Percentiles rank a stretch among this genome's conserved stretches.
These are phyloP conservation scores for Phrynosoma blainvillii DNA, from an alignment of 2,113 vertebrate genomes.

Conservation along the genomic window DNA sequence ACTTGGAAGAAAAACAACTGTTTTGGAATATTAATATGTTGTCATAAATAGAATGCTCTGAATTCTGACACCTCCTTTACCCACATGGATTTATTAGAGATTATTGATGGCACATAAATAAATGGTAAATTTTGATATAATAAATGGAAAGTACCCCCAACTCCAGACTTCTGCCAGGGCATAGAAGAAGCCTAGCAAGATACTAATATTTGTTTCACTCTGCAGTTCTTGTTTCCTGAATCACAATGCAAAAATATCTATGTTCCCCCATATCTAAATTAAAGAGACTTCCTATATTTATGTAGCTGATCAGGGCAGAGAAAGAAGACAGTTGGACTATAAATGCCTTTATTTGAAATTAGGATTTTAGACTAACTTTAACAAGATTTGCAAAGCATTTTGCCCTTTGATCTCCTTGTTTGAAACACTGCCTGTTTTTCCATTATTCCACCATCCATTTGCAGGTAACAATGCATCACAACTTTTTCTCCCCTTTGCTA, in stretches of 20 bases:
- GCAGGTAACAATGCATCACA: conserved; percentile 85
- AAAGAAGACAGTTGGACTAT: conserved; percentile 68
- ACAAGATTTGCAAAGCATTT: conserved; percentile 80
- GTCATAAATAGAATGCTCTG: conserved; percentile 31
- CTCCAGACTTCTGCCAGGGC: conserved; percentile 31
- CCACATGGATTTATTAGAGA: not conserved
- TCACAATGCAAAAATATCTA: conserved; percentile 46
- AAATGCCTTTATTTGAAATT: conserved; percentile 79
- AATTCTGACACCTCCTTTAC: conserved; percentile 12
- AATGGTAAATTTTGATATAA: conserved; percentile 27
- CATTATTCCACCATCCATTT: conserved; percentile 83
- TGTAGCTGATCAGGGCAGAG: conserved; percentile 25
- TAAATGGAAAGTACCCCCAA: conserved; percentile 46
- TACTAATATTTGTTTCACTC: conserved; percentile 23
- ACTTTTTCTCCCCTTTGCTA: conserved; percentile 72
- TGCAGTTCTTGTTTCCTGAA: conserved; percentile 43
- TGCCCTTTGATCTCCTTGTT: conserved; percentile 80
- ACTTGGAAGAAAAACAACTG: not conserved
- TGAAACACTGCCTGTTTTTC: conserved; percentile 83
- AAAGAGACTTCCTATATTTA: conserved; percentile 59
- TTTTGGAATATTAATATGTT: conserved; percentile 18
- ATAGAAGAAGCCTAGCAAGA: conserved; percentile 35
- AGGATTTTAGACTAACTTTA: conserved; percentile 75
- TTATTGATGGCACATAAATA: conserved; percentile 10
- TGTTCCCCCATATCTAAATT: conserved; percentile 42